Evolutionary conservation across 2,888 invertebrate species (phyloP), one percentile per base, ranked within the genome.

Genomic region (Flexamia atlantica): DNA sequence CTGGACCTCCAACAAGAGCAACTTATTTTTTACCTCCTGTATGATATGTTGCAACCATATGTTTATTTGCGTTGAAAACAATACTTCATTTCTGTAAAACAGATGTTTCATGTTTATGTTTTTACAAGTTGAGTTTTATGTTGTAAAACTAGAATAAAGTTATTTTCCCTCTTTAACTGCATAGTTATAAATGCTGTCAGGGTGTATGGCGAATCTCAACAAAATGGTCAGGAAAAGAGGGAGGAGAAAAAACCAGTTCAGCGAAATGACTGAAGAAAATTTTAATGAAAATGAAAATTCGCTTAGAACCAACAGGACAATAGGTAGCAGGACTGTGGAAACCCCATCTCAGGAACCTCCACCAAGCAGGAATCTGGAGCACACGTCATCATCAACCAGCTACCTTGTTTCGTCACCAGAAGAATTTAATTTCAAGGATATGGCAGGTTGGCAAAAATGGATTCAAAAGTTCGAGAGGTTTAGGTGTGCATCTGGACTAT

Each of bases 401-500:
- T 68, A 30, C 32, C 14, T 32, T 4, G 68, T 68, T 9, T 68
- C 68, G 3, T n/a, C 68, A 32, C 68, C 68, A 28, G 36, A 68
- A 68, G 36, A 7, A 14, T 68, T 32, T 12, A n/a, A 68, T 14
- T 68, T 68, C 23, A 68, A 68, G 68, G 68, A 68, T 68, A 32
- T 68, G 7, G 68, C 68, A 30, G 32, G 68, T n/a, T 68, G 68
- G 68, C n/a, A 25, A 2, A 53, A 53, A 53, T 53, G 53, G 53
- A 53, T 53, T 23, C 53, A 53, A 23, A 53, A 53, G 10, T 53
- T 53, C 23, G 53, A 53, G 23, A 53, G 20, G 30, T 32, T 68
- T 14, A 68, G 30, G 23, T 5, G 28, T 4, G 68, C 36, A 30
- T 68, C 68, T 2, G 68, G 68, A 30, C 68, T 68, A 14, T 30